Percentiles rank a stretch among this genome's conserved stretches.
Conservation (phyloP, 1,140 invertebrate species). For the Lucilia sericata region DNA sequence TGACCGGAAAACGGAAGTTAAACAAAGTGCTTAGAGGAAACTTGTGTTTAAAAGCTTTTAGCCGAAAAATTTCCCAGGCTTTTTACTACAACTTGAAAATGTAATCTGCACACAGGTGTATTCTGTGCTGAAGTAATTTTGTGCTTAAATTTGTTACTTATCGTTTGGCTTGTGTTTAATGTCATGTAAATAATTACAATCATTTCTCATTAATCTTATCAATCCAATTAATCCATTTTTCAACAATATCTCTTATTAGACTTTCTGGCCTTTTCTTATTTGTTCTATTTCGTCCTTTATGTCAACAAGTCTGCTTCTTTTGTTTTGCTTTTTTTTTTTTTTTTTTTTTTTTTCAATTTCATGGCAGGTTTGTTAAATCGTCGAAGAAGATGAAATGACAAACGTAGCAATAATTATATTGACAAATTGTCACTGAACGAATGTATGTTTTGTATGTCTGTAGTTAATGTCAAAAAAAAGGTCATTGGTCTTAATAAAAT, state of each 20-base stretch:
- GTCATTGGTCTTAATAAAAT: slow-evolving; percentile 28
- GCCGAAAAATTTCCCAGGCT: not conserved
- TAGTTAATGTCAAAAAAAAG: slow-evolving; percentile 35
- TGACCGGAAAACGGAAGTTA: slow-evolving; percentile 5
- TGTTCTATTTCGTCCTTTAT: not conserved
- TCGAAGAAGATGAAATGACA: slow-evolving; percentile 6
- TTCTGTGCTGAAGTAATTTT: not conserved
- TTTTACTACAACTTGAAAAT: not conserved
- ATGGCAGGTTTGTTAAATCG: slow-evolving; percentile 5
- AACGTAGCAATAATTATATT: slow-evolving; percentile 21
- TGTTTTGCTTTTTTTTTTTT: not conserved
- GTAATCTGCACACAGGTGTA: not conserved
- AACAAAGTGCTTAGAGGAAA: not conserved
- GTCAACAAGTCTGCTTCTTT: slow-evolving; percentile 28
- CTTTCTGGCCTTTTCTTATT: not conserved
- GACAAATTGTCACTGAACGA: slow-evolving; percentile 33
- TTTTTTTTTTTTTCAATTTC: slow-evolving; percentile 8
- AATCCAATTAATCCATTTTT: slow-evolving; percentile 23
- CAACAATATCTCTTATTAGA: not conserved
- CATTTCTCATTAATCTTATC: slow-evolving; percentile 44
- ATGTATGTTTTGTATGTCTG: not conserved
- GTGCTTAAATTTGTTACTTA: not conserved
- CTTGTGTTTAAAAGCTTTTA: slow-evolving; percentile 2
- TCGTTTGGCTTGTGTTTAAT: slow-evolving; percentile 30
- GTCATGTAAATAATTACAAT: slow-evolving; percentile 38